Percentiles rank a stretch among this genome's conserved stretches.
Conservation (phyloP, 2,797 vertebrate species). For the Mus minutoides region DNA sequence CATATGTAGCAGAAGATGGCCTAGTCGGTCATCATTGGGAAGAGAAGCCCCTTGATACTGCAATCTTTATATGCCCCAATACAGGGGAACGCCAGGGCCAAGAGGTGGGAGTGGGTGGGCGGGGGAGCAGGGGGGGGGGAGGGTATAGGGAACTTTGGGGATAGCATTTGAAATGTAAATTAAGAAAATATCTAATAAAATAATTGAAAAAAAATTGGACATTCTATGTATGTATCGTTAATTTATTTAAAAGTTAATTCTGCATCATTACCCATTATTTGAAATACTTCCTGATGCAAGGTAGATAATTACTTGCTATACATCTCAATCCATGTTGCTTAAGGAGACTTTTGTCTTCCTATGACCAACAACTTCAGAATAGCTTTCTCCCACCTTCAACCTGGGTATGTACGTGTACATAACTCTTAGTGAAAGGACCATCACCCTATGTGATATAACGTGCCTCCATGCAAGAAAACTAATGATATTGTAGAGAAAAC, state of each 20-base stretch:
- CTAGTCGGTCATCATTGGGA: too few species aligned
- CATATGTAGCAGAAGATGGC: too few species aligned
- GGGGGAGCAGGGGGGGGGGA: too few species aligned
- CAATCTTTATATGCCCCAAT: too few species aligned
- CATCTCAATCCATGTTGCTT: not conserved
- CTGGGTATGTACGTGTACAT: rapidly evolving
- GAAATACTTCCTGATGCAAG: not conserved
- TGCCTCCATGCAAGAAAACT: not conserved
- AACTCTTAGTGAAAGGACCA: not conserved
- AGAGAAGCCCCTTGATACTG: too few species aligned
- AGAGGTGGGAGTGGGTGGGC: too few species aligned
- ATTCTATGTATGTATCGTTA: not conserved
- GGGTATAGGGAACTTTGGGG: too few species aligned
- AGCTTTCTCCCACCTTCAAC: too few species aligned
- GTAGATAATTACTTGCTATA: not conserved
- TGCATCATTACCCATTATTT: not conserved
- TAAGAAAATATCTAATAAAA: too few species aligned
- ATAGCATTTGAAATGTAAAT: too few species aligned
- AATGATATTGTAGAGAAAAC: not conserved
- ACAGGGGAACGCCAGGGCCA: too few species aligned
- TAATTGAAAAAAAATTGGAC: not conserved
- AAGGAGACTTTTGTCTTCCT: too few species aligned
- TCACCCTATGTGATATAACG: not conserved
- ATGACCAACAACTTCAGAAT: not conserved
- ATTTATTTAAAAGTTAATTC: not conserved